These are phyloP conservation scores for Ricordea florida DNA, from an alignment of 92 coral and sea anemone species.

Conservation along the genomic window DNA sequence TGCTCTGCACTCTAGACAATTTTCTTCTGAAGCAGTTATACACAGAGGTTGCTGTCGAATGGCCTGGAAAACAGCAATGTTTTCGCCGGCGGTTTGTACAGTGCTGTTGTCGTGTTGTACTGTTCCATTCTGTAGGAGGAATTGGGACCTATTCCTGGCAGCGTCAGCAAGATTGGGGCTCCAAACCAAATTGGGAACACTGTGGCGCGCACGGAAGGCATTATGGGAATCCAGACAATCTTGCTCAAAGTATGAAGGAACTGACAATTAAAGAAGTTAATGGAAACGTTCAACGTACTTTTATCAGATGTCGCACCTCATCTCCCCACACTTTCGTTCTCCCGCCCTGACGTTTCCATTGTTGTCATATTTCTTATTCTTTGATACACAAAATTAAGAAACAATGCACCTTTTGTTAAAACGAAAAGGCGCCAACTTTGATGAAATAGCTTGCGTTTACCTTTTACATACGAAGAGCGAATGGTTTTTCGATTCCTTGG, in stretches of 20 bases:
- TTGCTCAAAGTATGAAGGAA: constrained; percentile 27
- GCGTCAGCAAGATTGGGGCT: constrained; percentile 4
- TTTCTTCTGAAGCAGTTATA: not conserved
- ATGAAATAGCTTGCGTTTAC: no score
- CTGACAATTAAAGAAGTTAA: not conserved
- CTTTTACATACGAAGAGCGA: no score
- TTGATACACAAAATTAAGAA: no score
- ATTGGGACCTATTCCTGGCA: constrained; percentile 35
- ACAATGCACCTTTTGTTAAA: no score
- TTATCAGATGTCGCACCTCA: no score
- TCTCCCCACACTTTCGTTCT: no score
- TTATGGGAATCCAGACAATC: constrained; percentile 43
- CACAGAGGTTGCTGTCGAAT: constrained; percentile 6
- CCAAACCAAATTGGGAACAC: not conserved
- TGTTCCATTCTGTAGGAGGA: constrained; percentile 1
- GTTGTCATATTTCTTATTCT: no score
- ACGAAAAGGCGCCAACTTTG: no score
- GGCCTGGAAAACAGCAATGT: not conserved
- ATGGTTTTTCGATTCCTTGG: no score
- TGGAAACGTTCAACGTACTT: no score
- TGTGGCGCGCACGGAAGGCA: constrained; percentile 21
- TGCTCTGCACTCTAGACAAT: constrained; percentile 23
- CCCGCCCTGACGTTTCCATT: no score
- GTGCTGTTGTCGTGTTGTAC: constrained; percentile 22
- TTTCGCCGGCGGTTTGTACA: constrained; percentile 38